Conservation (phyloP, 2,888 invertebrate genomes). For the Callyntrura sp. region DNA sequence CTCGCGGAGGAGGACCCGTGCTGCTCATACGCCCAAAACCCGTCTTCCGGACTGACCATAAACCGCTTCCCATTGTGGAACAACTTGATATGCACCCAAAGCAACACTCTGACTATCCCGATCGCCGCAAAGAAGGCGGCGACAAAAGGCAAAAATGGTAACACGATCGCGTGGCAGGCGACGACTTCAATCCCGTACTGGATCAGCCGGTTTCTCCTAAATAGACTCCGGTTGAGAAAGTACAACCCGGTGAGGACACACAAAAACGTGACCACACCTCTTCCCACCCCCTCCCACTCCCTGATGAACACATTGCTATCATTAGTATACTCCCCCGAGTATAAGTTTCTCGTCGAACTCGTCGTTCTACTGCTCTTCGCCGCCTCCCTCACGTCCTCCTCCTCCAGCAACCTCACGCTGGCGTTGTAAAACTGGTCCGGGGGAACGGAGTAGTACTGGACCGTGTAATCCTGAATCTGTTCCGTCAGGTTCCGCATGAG, state of each 20-base stretch:
- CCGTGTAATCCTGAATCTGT: slow-evolving; percentile 67
- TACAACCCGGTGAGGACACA: slow-evolving; percentile 49
- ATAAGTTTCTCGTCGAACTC: no score
- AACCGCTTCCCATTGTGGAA: slow-evolving; percentile 61
- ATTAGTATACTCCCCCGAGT: no score
- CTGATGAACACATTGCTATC: no score
- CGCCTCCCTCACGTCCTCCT: no score
- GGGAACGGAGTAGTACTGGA: slow-evolving; percentile 35
- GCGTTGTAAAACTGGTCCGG: slow-evolving; percentile 49
- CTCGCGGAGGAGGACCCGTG: slow-evolving; percentile 76
- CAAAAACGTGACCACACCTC: slow-evolving; percentile 28
- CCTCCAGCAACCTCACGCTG: slow-evolving; percentile 20
- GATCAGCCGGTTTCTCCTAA: slow-evolving; percentile 57
- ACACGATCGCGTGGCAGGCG: slow-evolving; percentile 63
- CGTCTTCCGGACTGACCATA: slow-evolving; percentile 72
- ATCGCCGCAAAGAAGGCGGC: slow-evolving; percentile 62
- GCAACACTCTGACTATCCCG: background rate
- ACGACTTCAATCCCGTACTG: slow-evolving; percentile 60
- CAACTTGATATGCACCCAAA: slow-evolving; percentile 59
- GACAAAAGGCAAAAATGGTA: slow-evolving; percentile 75
- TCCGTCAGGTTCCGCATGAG: slow-evolving; percentile 74
- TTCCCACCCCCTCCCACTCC: background rate
- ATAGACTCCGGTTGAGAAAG: slow-evolving; percentile 52
- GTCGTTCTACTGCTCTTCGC: no score
- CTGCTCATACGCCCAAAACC: slow-evolving; percentile 81